A percentile compares a stretch with the other conserved stretches of the same genome.
Conservation (phyloP, 2,888 invertebrate species). For the Leucania comma region DNA sequence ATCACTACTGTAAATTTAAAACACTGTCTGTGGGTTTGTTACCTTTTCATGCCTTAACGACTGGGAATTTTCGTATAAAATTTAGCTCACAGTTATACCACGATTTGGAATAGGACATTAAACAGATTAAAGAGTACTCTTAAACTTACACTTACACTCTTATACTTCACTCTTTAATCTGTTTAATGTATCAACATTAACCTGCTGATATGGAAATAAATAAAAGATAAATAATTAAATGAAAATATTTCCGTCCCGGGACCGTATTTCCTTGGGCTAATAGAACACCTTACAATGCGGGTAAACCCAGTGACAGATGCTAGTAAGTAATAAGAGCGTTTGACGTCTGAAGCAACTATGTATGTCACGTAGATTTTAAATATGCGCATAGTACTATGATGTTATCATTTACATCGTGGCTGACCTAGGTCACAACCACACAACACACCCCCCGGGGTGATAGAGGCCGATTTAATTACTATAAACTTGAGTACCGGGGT, state of each 20-base stretch:
- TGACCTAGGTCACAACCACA: conserved; percentile 55
- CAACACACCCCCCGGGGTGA: conserved; percentile 29
- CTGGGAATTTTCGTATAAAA: not conserved
- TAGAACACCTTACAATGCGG: not conserved
- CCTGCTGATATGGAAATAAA: no score
- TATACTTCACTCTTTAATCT: no score
- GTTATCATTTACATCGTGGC: conserved; percentile 38
- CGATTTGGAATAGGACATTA: not conserved
- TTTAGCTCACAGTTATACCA: no score
- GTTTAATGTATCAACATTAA: no score
- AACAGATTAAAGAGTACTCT: no score
- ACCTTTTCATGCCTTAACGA: not conserved
- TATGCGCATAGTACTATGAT: conserved; percentile 42
- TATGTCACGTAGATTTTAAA: conserved; percentile 36
- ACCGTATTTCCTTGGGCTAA: not conserved
- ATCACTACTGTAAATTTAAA: no score
- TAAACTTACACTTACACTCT: no score
- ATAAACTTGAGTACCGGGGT: conserved; percentile 13
- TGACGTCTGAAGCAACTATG: conserved; percentile 23
- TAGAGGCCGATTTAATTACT: conserved; percentile 22
- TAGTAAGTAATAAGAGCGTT: conserved; percentile 1
- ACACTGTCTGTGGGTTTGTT: not conserved
- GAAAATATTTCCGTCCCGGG: not conserved
- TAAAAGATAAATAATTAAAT: no score
- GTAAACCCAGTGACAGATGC: not conserved